Evolutionary conservation across 2,888 invertebrate genomes (phyloP).

Genomic region (Pristionchus maxplancki): DNA sequence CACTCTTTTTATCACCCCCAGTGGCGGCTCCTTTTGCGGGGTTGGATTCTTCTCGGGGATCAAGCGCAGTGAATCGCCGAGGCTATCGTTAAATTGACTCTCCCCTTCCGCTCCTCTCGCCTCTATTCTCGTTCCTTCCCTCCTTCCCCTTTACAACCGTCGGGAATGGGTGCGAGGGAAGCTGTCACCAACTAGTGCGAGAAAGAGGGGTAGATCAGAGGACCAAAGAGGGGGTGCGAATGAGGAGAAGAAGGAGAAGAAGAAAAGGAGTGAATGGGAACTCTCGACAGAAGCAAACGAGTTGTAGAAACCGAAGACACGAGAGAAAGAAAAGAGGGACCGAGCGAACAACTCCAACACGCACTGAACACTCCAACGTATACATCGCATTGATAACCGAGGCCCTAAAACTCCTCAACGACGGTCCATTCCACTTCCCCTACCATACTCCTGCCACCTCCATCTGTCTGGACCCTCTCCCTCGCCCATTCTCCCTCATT

Average conservation of each 20-base stretch:
- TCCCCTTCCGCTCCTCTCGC: slow-evolving; percentile 13
- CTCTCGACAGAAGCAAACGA: slow-evolving; percentile 5
- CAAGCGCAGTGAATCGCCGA: not conserved
- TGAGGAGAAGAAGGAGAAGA: not conserved
- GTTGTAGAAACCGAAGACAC: slow-evolving; percentile 14
- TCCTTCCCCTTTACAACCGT: slow-evolving; percentile 36
- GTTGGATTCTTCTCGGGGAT: not conserved
- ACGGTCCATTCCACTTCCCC: not conserved
- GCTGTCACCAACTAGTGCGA: slow-evolving; percentile 42
- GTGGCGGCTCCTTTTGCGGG: slow-evolving; percentile 3
- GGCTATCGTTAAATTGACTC: slow-evolving; percentile 24
- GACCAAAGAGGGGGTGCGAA: not conserved
- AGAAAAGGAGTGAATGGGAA: slow-evolving; percentile 1
- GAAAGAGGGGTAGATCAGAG: slow-evolving; percentile 23
- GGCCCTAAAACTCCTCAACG: not conserved
- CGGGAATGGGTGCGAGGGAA: slow-evolving; percentile 13
- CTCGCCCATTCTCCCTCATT: not conserved
- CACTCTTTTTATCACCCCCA: slow-evolving; percentile 38
- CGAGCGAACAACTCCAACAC: not conserved
- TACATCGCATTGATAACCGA: not conserved
- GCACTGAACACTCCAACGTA: not conserved
- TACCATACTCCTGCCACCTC: slow-evolving; percentile 29
- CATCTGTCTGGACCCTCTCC: not conserved
- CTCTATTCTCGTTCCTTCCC: slow-evolving; percentile 45
- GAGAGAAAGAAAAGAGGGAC: not conserved